Evolutionary conservation across 2,888 invertebrate species (phyloP).

Genomic region (Eumacrocentrus americanus): DNA sequence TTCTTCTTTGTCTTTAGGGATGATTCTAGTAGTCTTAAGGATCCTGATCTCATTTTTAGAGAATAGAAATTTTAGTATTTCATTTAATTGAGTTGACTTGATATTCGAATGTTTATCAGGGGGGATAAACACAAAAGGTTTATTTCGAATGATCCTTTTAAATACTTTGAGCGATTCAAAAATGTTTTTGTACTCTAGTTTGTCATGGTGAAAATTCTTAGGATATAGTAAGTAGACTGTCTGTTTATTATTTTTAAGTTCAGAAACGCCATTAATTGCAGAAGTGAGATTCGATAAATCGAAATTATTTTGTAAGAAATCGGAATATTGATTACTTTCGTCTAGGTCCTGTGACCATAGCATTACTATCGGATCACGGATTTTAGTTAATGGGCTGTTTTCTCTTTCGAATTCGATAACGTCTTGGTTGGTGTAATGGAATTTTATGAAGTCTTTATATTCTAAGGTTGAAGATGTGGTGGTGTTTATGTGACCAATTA

Average conservation of each 20-base stretch:
- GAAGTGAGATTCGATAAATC: neutral
- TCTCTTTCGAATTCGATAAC: neutral
- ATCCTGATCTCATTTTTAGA: slow-evolving; percentile 23
- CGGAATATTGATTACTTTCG: neutral
- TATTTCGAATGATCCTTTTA: neutral
- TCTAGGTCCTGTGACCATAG: neutral
- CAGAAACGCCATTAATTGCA: neutral
- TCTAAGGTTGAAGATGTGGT: no score
- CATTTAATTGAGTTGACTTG: slow-evolving; percentile 20
- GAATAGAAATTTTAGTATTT: slow-evolving; percentile 31
- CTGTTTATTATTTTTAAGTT: neutral
- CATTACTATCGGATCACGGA: neutral
- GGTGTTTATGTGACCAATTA: no score
- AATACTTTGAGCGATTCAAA: neutral
- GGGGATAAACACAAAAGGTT: slow-evolving; percentile 2
- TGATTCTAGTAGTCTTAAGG: slow-evolving; percentile 1
- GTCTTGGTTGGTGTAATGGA: neutral
- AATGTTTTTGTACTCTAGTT: neutral
- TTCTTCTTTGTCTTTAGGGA: slow-evolving; percentile 25
- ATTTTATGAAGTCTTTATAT: neutral
- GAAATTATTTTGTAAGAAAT: neutral
- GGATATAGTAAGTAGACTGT: neutral
- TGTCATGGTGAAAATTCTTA: neutral
- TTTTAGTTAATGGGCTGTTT: neutral
- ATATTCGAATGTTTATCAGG: slow-evolving; percentile 24